Evolutionary conservation across 92 coral and sea anemone species (phyloP).

Genomic region (Palythoa caribaeorum): DNA sequence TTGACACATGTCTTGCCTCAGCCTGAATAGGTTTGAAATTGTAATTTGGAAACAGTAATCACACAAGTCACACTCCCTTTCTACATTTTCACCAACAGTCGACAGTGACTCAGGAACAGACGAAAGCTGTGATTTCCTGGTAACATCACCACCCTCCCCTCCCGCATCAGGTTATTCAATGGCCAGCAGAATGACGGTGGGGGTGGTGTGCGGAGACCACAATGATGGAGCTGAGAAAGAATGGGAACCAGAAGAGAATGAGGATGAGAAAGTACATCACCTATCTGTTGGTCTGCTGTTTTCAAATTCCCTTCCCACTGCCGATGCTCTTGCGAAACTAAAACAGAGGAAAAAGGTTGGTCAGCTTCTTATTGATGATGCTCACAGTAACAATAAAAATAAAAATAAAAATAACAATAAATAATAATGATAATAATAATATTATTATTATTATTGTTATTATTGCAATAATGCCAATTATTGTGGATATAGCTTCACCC

Average conservation of each 20-base stretch:
- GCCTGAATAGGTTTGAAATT: not conserved
- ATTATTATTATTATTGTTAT: too few relatives aligned
- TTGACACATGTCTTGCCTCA: not conserved
- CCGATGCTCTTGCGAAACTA: slow-evolving; percentile 84
- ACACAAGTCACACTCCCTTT: not conserved
- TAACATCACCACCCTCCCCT: slow-evolving; percentile 85
- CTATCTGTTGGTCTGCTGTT: slow-evolving; percentile 81
- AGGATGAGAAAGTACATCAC: slow-evolving; percentile 74
- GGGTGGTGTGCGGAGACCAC: slow-evolving; percentile 70
- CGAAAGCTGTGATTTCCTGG: slow-evolving; percentile 87
- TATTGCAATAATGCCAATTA: too few relatives aligned
- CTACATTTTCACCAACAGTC: slow-evolving; percentile 45
- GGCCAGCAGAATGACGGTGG: slow-evolving; percentile 92
- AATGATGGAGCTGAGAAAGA: slow-evolving; percentile 42
- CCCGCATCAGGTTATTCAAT: slow-evolving; percentile 94
- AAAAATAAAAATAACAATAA: too few relatives aligned
- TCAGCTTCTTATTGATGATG: not conserved
- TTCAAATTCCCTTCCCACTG: slow-evolving; percentile 83
- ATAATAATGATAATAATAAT: too few relatives aligned
- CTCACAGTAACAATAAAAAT: too few relatives aligned
- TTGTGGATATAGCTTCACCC: too few relatives aligned
- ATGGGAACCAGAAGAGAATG: slow-evolving; percentile 32
- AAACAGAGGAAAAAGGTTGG: slow-evolving; percentile 93
- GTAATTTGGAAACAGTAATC: not conserved
- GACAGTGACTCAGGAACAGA: slow-evolving; percentile 99